A percentile compares a stretch with the other conserved stretches of the same genome.
Evolutionary conservation across 1,140 invertebrate genomes (phyloP).

Genomic region (Stegodyphus dumicola): DNA sequence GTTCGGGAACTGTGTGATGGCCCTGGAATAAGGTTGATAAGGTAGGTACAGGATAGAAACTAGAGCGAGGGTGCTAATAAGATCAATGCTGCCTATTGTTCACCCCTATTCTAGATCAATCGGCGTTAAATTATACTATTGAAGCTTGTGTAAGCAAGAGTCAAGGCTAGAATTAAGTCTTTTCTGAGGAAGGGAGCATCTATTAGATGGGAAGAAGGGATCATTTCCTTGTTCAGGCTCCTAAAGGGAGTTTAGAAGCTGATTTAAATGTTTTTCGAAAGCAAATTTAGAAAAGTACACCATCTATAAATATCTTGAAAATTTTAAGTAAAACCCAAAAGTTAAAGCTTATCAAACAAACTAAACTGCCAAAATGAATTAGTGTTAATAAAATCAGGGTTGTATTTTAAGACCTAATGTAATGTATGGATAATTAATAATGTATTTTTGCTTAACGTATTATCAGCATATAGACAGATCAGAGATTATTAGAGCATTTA

Average conservation of each 20-base stretch:
- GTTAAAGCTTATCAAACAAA: too few species aligned
- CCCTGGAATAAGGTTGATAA: conserved; percentile 8
- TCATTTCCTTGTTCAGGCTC: background rate
- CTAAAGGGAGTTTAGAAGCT: background rate
- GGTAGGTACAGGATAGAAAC: background rate
- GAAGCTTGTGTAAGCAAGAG: background rate
- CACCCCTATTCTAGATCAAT: background rate
- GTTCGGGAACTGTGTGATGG: background rate
- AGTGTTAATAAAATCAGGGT: too few species aligned
- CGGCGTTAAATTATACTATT: conserved; percentile 5
- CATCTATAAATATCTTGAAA: too few species aligned
- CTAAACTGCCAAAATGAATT: too few species aligned
- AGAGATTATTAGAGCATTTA: too few species aligned
- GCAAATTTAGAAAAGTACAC: too few species aligned
- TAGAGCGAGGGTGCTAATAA: background rate
- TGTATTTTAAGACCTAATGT: too few species aligned
- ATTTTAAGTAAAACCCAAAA: too few species aligned
- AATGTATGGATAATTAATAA: too few species aligned
- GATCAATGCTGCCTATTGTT: background rate
- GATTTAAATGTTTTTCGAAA: background rate
- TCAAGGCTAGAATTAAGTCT: background rate
- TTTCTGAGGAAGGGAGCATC: background rate
- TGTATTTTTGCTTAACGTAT: too few species aligned
- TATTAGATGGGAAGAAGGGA: background rate
- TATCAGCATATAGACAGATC: too few species aligned